Percentiles rank a stretch among this genome's conserved stretches.
Conservation (phyloP, 1,140 invertebrate species). For the Anoplolepis gracilipes region DNA sequence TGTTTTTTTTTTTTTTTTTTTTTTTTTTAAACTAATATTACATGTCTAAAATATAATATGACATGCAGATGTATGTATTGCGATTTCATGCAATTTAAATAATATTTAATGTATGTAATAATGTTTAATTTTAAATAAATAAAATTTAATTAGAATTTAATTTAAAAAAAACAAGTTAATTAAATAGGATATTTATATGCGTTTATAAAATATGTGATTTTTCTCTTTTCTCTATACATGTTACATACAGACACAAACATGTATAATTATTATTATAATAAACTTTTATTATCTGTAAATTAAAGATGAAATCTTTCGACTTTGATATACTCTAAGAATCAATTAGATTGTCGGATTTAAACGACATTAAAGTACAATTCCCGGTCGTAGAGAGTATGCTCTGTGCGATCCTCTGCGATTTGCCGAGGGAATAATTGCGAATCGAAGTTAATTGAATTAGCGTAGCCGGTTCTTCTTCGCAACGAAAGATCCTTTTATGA, state of each 20-base stretch:
- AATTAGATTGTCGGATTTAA: conserved; percentile 27
- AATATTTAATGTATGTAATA: too few relatives aligned
- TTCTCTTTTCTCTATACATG: neutral
- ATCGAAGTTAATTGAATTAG: conserved; percentile 44
- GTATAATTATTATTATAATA: neutral
- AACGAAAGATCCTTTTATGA: neutral
- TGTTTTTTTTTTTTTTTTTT: neutral
- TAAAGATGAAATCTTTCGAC: neutral
- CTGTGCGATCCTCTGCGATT: neutral
- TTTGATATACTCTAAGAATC: conserved; percentile 23
- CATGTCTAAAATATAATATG: too few relatives aligned
- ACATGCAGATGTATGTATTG: neutral
- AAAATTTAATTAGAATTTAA: too few relatives aligned
- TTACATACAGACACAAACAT: neutral
- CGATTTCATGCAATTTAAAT: neutral
- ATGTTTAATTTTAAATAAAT: too few relatives aligned
- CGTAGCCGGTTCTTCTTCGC: neutral
- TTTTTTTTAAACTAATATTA: neutral
- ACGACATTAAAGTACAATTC: conserved; percentile 44
- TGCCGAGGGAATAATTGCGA: conserved; percentile 17
- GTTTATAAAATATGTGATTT: neutral
- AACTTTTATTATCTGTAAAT: conserved; percentile 14
- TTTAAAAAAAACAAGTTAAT: conserved; percentile 11
- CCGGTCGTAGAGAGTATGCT: too few relatives aligned
- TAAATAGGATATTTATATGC: neutral